A percentile compares a stretch with the other conserved stretches of the same genome.
Conservation (phyloP, 2,797 vertebrate genomes). For the Geotria australis region DNA sequence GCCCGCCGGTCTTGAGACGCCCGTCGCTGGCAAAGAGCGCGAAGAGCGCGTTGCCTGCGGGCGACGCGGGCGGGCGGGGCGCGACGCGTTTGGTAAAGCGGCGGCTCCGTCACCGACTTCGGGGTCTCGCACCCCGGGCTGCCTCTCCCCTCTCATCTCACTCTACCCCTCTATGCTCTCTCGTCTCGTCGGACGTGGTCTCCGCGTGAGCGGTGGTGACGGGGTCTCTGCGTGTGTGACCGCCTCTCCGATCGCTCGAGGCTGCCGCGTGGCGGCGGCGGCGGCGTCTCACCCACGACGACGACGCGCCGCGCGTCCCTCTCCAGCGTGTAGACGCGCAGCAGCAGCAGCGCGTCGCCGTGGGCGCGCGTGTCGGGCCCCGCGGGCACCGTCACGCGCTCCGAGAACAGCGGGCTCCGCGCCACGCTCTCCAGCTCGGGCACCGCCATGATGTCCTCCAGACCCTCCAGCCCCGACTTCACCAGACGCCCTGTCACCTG, state of each 20-base stretch:
- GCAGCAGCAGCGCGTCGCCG: slow-evolving; percentile 1
- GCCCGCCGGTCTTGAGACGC: slow-evolving; percentile 6
- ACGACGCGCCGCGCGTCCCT: slow-evolving; percentile 1
- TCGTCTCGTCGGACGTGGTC: too few relatives aligned
- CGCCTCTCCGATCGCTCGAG: too few relatives aligned
- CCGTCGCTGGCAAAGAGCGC: slow-evolving; percentile 3
- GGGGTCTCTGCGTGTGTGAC: too few relatives aligned
- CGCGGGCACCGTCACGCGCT: slow-evolving; percentile 1
- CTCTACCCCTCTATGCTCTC: too few relatives aligned
- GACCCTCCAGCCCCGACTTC: slow-evolving; percentile 1
- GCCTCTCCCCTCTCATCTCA: too few relatives aligned
- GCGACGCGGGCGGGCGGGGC: too few relatives aligned
- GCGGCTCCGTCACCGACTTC: too few relatives aligned
- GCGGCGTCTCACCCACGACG: slow-evolving; percentile 4
- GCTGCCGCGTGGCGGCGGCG: too few relatives aligned
- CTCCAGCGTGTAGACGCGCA: slow-evolving; percentile 5
- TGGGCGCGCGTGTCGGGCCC: slow-evolving; percentile 1
- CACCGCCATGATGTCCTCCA: slow-evolving; percentile 2
- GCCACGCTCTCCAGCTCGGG: slow-evolving; percentile 3
- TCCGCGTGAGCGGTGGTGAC: too few relatives aligned
- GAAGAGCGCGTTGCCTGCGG: slow-evolving; percentile 3
- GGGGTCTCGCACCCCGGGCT: too few relatives aligned
- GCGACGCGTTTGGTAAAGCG: too few relatives aligned
- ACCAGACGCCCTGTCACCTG: slow-evolving; percentile 5
- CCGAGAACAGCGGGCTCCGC: slow-evolving; percentile 6